Conservation (phyloP, 2,113 vertebrate species). For the Cynocephalus volans region DNA sequence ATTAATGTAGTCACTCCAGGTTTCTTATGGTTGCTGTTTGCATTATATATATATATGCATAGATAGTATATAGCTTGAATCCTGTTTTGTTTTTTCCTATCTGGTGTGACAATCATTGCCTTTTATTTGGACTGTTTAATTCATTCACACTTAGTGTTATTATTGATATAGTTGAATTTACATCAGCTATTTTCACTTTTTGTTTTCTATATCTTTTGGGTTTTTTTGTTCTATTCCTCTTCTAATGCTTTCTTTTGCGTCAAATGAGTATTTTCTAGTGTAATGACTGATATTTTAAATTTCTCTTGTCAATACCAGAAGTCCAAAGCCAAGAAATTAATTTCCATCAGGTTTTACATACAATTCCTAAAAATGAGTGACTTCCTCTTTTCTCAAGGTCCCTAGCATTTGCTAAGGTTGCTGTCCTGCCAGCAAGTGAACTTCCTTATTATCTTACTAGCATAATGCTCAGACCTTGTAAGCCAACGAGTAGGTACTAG, state of each 20-base stretch:
- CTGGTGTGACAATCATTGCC: not conserved
- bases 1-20: not conserved
- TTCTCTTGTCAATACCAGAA: not conserved
- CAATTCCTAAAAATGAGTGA: not conserved
- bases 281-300: not conserved
- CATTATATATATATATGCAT: not conserved
- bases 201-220: not conserved
- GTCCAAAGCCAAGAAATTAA: slow-evolving; percentile 18
- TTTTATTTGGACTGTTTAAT: not conserved
- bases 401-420: not conserved
- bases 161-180: not conserved
- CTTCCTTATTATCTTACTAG: not conserved
- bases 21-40: not conserved
- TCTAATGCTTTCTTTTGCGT: not conserved
- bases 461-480: not conserved
- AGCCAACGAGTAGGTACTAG: not conserved
- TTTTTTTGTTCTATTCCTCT: not conserved
- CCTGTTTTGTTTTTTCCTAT: not conserved
- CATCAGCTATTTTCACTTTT: not conserved
- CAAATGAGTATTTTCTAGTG: not conserved
- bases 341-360: not conserved
- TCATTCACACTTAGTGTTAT: not conserved
- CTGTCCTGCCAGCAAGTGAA: not conserved
- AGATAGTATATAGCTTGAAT: not conserved
- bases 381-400: not conserved